A percentile compares a stretch with the other conserved stretches of the same genome.
Conservation (phyloP, 2,888 invertebrate genomes). For the Gibbula magus region DNA sequence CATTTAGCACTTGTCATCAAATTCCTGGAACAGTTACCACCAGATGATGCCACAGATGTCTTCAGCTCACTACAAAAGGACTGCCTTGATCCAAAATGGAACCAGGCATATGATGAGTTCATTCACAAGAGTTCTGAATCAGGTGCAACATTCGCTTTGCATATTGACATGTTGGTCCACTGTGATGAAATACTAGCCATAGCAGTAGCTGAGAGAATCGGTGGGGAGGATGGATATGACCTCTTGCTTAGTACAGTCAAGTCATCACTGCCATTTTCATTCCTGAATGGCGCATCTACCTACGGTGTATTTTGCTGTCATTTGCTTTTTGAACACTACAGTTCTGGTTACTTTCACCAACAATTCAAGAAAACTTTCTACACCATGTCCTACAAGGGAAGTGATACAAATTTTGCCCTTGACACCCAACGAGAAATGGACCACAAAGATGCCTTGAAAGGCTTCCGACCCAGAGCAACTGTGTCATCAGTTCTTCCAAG, state of each 20-base stretch:
- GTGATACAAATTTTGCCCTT: neutral
- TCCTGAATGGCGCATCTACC: constrained; percentile 15
- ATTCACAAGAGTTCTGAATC: neutral
- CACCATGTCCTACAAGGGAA: neutral
- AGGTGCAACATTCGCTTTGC: constrained; percentile 23
- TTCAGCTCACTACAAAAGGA: neutral
- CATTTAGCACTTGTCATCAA: neutral
- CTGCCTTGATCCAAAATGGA: neutral
- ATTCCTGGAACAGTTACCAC: neutral
- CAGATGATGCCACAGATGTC: neutral
- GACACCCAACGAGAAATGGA: neutral
- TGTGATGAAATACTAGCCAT: constrained; percentile 28
- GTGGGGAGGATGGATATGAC: constrained; percentile 28
- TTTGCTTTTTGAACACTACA: neutral
- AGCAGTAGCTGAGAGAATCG: constrained; percentile 26
- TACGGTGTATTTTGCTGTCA: neutral
- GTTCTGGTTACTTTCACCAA: neutral
- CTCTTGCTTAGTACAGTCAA: constrained; percentile 24
- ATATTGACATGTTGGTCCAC: constrained; percentile 30
- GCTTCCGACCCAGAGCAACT: neutral
- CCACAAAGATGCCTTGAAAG: neutral
- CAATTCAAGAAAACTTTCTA: neutral
- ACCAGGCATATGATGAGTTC: neutral
- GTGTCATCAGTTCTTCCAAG: neutral
- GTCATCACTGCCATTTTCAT: constrained; percentile 24